phyloP scores from a whole-genome alignment of 2,888 invertebrate species.

The Xanthia icteritia region DNA sequence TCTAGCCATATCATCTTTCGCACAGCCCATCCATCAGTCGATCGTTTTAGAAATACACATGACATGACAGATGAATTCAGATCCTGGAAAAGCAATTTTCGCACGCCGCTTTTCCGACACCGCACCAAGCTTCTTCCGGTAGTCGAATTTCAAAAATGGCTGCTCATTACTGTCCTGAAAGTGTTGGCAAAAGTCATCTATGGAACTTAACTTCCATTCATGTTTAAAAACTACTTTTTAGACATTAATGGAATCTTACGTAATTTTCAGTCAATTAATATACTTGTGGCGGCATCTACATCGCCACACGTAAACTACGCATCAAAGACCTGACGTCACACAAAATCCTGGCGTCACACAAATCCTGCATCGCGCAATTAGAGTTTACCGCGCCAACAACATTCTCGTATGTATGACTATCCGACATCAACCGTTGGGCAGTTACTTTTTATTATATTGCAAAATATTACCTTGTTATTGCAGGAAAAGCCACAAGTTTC shows the following conservation, averaged over 20 bases:
- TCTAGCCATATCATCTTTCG: background rate
- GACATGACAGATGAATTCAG: background rate
- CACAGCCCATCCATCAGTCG: background rate
- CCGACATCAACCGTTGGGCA: too few relatives aligned
- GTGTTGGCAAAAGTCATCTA: background rate
- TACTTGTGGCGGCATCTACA: too few relatives aligned
- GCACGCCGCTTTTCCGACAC: too few relatives aligned
- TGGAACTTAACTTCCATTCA: too few relatives aligned
- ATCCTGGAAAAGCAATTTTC: too few relatives aligned
- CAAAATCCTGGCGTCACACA: too few relatives aligned
- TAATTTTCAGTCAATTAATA: slow-evolving; percentile 16
- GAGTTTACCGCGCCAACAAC: too few relatives aligned
- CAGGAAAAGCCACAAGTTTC: slow-evolving; percentile 10
- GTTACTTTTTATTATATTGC: slow-evolving; percentile 1
- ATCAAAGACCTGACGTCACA: too few relatives aligned
- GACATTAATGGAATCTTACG: background rate
- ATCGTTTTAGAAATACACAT: background rate
- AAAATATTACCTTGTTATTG: slow-evolving; percentile 19
- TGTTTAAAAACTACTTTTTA: background rate
- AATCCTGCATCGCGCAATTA: too few relatives aligned
- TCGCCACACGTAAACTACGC: too few relatives aligned
- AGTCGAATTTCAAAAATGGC: background rate
- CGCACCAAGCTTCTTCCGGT: background rate
- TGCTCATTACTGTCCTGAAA: background rate
- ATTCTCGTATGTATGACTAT: too few relatives aligned